Base-by-base conservation (phyloP, 2,888 invertebrate species). In the Thereva nobilitata region DNA sequence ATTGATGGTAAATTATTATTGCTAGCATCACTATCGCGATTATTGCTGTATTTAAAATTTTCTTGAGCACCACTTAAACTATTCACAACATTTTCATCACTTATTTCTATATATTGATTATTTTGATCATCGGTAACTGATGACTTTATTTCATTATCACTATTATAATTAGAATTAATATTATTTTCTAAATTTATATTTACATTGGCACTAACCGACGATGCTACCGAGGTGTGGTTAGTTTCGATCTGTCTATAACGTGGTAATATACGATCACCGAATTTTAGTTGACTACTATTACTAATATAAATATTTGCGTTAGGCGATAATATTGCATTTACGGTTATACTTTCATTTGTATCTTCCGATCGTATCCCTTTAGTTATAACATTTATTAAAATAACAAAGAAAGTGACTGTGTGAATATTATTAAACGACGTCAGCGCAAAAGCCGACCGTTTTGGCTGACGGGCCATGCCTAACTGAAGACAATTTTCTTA, bases 391-490 rank as follows among this genome's bases (percentile, higher is more conserved):
- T 23, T 23, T 23, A 23, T 23, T 23, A 23, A 23, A 23, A 23
- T 23, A 23, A 23, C 23, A 23, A 23, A 23, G 23, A 23, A 23
- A 23, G 23, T 23, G 1, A 23, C 23, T 23, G 23, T 23, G 1
- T 2, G 23, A 23, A 23, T 23, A 23, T 23, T 23, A 10, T 56
- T 23, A 55, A 35, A 55, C 68, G 53, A 63, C 68, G 74, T 71
- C 73, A 73, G 72, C 73, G 70, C 70, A 68, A 69, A 73, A 71
- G 73, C 73, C 72, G 73, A 76, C 77, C 76, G 76, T 75, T 74
- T 75, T 73, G 74, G 75, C 75, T 75, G 77, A 76, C 76, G 76
- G 74, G 76, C 76, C 77, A 77, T 77, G 73, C 76, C 76, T 75
- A 76, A 77, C 76, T 77, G 71, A 74, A 72, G 4, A n/a, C 7